Evolutionary conservation across 2,797 vertebrate genomes (phyloP), one percentile per base, ranked within the genome.

Genomic region (Rousettus madagascariensis): DNA sequence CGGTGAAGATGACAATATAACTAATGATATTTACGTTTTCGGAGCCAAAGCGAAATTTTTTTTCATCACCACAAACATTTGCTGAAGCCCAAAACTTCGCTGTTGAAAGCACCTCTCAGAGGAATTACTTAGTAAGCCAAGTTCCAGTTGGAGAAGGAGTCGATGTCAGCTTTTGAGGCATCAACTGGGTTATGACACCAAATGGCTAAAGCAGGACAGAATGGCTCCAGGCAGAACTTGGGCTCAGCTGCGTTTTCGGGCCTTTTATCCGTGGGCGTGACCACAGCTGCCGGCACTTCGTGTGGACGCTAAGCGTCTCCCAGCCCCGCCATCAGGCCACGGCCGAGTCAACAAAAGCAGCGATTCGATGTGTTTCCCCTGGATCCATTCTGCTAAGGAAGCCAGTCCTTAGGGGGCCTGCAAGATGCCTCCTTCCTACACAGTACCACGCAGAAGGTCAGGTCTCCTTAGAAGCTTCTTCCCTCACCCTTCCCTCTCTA

Each of bases 51-150:
- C n/a, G 72, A 90, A 90, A 46, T 12, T 84, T 84, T 38, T 92
- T 92, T 63, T 55, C 90, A 74, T 68, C n/a, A 79, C 69, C 15
- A 43, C 63, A 80, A 91, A 92, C 68, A 75, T 91, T 90, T 91
- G 68, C 55, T 63, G 74, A 94, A 92, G 36, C 75, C 61, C 36
- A 7, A 51, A 20, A 65, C 65, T 86, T 69, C 26, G 26, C 79
- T 74, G 43, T 49, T 53, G 53, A 28, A 33, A 86, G 36, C 77
- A 63, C 51, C 61, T 36, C 41, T 43, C 30, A 10, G 51, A 77
- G 41, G 51, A 82, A 82, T 46, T 55, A 53, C 13, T 46, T 12
- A 33, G 57, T 59, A 59, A 75, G 78, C 59, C 82, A 57, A 85
- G 61, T 71, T 93, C 82, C 86, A 61, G 22, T 13, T 55, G 30